These are phyloP conservation scores for Diarsia brunnea DNA, from an alignment of 2,888 invertebrate species.

Conservation along the genomic window DNA sequence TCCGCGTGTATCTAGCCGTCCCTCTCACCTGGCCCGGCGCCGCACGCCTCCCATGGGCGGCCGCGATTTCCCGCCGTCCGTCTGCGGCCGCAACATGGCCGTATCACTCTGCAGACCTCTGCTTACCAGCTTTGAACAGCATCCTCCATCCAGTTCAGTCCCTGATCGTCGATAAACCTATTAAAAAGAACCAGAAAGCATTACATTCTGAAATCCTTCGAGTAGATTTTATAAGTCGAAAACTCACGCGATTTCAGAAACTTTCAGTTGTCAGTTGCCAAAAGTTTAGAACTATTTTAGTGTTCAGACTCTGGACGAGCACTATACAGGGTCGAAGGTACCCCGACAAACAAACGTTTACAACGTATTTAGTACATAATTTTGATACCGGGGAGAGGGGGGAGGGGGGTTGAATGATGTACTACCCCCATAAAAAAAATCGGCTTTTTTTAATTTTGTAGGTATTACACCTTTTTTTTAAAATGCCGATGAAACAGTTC, in stretches of 20 bases:
- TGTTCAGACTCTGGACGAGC: too few relatives aligned
- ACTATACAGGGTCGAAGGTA: background rate
- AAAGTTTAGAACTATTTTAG: background rate
- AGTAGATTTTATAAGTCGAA: background rate
- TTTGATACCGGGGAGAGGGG: too few relatives aligned
- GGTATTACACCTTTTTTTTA: too few relatives aligned
- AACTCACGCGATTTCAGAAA: constrained; percentile 22
- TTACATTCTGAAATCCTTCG: background rate
- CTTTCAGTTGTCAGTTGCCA: constrained; percentile 9
- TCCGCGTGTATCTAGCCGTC: constrained; percentile 74
- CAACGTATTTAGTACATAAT: too few relatives aligned
- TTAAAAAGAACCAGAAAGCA: background rate
- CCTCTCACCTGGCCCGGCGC: constrained; percentile 80
- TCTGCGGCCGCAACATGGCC: constrained; percentile 87
- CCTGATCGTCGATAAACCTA: constrained; percentile 4
- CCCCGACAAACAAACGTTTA: too few relatives aligned
- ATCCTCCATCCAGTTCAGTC: constrained; percentile 67
- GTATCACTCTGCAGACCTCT: constrained; percentile 80
- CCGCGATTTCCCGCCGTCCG: constrained; percentile 89
- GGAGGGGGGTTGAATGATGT: too few relatives aligned
- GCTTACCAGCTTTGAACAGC: constrained; percentile 77
- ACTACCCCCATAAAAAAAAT: too few relatives aligned
- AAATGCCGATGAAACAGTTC: too few relatives aligned
- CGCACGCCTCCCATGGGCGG: constrained; percentile 90
- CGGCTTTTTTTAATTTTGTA: too few relatives aligned